Evolutionary conservation across 2,113 vertebrate genomes (phyloP).

Genomic region (Amphilophus citrinellus): DNA sequence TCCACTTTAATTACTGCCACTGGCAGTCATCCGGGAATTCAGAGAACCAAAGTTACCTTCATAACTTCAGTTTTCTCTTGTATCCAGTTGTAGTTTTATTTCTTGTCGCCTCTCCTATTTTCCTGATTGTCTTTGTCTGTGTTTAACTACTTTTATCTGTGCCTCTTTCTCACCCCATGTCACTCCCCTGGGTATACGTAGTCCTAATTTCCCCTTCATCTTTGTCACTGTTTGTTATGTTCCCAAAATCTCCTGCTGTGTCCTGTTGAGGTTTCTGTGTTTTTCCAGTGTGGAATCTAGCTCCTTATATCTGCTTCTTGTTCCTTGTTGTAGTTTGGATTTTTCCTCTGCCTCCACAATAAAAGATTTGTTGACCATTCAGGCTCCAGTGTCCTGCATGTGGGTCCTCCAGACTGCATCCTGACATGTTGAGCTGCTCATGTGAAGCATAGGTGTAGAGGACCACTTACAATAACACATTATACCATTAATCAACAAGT

Average conservation of each 20-base stretch:
- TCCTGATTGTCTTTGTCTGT: neutral
- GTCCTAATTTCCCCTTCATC: no score
- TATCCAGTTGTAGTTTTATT: neutral
- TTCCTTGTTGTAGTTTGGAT: no score
- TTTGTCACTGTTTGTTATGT: no score
- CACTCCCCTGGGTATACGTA: no score
- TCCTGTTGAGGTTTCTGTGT: no score
- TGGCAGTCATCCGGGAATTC: neutral
- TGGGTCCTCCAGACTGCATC: neutral
- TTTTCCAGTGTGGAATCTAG: neutral
- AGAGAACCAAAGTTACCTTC: neutral
- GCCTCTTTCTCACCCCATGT: no score
- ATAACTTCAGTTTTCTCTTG: neutral
- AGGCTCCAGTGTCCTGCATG: fast-evolving
- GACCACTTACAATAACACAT: neutral
- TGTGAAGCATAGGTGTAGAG: no score
- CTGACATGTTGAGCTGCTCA: neutral
- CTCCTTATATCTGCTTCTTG: no score
- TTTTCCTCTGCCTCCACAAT: neutral
- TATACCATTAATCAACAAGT: neutral
- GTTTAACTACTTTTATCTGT: neutral
- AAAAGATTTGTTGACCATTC: neutral
- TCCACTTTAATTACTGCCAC: neutral
- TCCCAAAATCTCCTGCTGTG: no score
- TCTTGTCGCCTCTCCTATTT: neutral